These are phyloP conservation scores for Ischnura elegans DNA, from an alignment of 2,888 invertebrate species.

Conservation along the genomic window DNA sequence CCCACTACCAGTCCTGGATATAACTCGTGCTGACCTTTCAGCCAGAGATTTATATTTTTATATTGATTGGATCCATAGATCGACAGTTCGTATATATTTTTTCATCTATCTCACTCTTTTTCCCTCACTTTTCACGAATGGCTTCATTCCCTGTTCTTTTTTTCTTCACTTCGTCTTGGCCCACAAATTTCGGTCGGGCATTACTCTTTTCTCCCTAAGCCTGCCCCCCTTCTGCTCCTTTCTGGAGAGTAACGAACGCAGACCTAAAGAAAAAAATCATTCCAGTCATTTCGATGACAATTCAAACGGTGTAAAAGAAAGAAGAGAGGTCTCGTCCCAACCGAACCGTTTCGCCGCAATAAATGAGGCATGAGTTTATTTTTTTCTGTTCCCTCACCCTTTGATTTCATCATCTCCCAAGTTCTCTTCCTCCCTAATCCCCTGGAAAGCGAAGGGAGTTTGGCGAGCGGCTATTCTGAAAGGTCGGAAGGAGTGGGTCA, in stretches of 20 bases:
- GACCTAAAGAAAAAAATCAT: background rate
- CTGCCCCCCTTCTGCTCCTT: no score
- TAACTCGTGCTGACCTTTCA: slow-evolving; percentile 17
- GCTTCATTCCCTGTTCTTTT: background rate
- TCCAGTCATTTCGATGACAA: background rate
- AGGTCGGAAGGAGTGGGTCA: slow-evolving; percentile 1
- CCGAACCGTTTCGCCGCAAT: background rate
- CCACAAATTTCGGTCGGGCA: background rate
- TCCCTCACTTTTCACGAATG: background rate
- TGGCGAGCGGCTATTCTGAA: slow-evolving; percentile 8
- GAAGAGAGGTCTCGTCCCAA: background rate
- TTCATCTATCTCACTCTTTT: background rate
- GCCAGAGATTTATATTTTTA: slow-evolving; percentile 24
- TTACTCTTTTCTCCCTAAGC: background rate
- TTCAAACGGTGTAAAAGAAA: background rate
- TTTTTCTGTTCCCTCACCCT: background rate
- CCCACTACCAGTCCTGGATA: background rate
- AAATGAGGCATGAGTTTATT: background rate
- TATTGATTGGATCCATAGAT: slow-evolving; percentile 31
- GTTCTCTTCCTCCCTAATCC: background rate
- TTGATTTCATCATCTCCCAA: background rate
- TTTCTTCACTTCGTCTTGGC: background rate
- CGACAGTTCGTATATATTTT: background rate
- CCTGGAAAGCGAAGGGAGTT: background rate
- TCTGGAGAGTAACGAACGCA: slow-evolving; percentile 6